Base-by-base conservation (phyloP, 1,140 invertebrate genomes). In the Pinna nobilis region DNA sequence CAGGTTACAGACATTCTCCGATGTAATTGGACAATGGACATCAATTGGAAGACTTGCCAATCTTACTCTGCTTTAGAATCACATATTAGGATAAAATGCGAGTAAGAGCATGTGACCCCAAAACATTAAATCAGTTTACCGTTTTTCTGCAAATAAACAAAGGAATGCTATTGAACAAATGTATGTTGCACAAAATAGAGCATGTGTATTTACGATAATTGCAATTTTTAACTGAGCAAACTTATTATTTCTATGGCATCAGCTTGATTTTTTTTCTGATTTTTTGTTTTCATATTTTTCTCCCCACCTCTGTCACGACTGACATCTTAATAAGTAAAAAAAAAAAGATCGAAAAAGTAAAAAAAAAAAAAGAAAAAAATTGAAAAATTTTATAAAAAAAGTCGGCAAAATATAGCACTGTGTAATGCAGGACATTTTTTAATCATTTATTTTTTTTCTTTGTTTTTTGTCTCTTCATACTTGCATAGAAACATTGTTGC, bases 341-440 rank as follows among this genome's bases (percentile, higher is more conserved):
- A 44, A 49, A 60, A 74, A 68, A 37, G 23, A 25, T 47, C 32
- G 60, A 37, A 61, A 35, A 32, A 57, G 41, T 18, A 57, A 55
- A 60, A 53, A 68, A 61, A 68, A 41, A 55, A 49, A 51, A 41
- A 53, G 68, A 68, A 57, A 73, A 47, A 15, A 11, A 18, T 15
- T 39, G 15, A 51, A n/a, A 39, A 55, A 68, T 61, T n/a, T n/a
- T n/a, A 49, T 35, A 66, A 63, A 72, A 57, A 37, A 51, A 32
- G 30, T 44, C 0, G 32, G 15, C 30, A n/a, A 25, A 41, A 13
- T 35, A 3, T 9, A 63, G 11, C 57, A 74, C 72, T 74, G 61
- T 74, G 65, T 74, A 74, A 74, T 51, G 72, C 72, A 74, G 72
- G 72, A 57, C 61, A 44, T 28, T 32, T 55, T 39, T 20, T 44